Base-by-base conservation (phyloP, 2,888 invertebrate species). In the Stenchaetothrips biformis region DNA sequence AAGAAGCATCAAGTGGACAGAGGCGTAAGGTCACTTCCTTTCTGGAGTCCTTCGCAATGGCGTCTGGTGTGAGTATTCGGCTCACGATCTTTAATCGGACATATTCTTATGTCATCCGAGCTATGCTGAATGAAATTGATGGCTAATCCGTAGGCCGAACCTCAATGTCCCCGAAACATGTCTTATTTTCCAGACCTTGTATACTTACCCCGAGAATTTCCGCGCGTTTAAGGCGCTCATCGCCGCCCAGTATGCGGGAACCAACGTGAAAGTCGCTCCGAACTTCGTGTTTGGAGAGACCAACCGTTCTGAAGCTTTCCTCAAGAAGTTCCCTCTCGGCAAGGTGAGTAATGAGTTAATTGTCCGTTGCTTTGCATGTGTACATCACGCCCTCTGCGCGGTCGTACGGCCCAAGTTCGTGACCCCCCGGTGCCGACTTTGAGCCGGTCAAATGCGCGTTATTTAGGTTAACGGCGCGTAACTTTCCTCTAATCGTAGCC, bases 201-300 rank as follows among this genome's bases (percentile, higher is more conserved):
- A 97, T 91, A 98, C 98, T 88, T 97, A 97, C 90, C 95, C 96
- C 85, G 95, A 96, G 88, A 99, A 98, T 91, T 98, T 98, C 91
- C 94, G 99, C 88, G 97, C 98, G 85, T 95, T 94, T 89, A 99
- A 99, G 90, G 96, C 94, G 87, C 92, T 98, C 87, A 96, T 99
- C 88, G 98, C 99, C 86, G 98, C 99, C 87, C 93, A 97, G 89
- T 98, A 95, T 90, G 96, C 98, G 84, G 96, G 96, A 85, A 92
- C 92, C 85, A 92, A 94, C 87, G 90, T 97, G 86, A 93, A 94
- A 90, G 89, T 95, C 84, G 92, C 93, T 84, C 90, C 92, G 82
- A 92, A 92, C 87, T 98, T 98, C 87, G 93, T 95, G 84, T 95
- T 97, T 86, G 98, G 98, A 82, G 95, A 96, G 88, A 96, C 97